Base-by-base conservation (phyloP, 2,113 vertebrate species). In the Syngnathus floridae region DNA sequence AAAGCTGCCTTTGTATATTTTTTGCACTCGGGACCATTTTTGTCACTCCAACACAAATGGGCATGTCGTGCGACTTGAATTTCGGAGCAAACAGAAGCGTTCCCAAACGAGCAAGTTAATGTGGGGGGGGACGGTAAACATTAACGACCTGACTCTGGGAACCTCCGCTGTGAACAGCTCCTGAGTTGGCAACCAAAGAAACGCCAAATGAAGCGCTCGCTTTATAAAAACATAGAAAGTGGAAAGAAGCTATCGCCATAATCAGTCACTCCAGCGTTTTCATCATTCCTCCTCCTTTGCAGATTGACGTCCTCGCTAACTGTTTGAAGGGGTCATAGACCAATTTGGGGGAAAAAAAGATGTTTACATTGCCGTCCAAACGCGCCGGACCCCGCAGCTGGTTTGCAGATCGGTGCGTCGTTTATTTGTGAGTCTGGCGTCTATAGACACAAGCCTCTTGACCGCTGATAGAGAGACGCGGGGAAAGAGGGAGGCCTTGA, bases 401-500 rank as follows among this genome's bases (percentile, higher is more conserved):
- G 90, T 79, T 90, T 92, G 89, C 90, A 90, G 90, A 77, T 81
- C 79, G 70, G 61, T 88, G 73, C 46, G 38, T 84, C 46, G 69
- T 87, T 79, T 78, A 75, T 81, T 58, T 66, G 58, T 65, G 79
- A 58, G 62, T 83, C 61, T 49, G 11, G 31, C 71, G 71, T 81
- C 74, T 78, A 74, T 83, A 73, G 73, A 88, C 77, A 75, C 77
- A 73, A 64, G 64, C 77, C 77, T 78, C 22, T 69, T 72, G 80
- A 75, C 77, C 80, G 69, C 65, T 71, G 73, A 69, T 73, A 73
- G 73, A 69, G 7, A n/a, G 19, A 37, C 35, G 8, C 17, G 17
- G 35, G 38, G 35, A 16, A 9, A n/a, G 36, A 21, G 4, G 76
- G 67, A 64, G 62, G 62, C 37, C 69, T 19, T 22, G 45, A 70